A percentile compares a stretch with the other conserved stretches of the same genome.
Evolutionary conservation across 92 coral and sea anemone genomes (phyloP).

Genomic region (Paragorgia papillata): DNA sequence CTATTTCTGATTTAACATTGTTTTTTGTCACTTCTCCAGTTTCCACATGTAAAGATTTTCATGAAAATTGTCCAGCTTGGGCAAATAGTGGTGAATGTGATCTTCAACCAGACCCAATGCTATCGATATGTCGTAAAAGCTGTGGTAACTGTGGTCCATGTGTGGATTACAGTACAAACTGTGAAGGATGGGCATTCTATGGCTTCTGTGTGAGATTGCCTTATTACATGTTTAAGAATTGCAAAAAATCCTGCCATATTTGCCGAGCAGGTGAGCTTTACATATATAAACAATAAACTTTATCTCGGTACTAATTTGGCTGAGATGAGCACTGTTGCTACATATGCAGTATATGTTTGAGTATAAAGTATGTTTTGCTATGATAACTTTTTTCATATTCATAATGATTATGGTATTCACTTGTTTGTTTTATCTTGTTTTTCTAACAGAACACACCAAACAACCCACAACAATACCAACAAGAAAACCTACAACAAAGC

Average conservation of each 20-base stretch:
- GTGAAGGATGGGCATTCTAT: constrained; percentile 3
- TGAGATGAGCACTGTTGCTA: no score
- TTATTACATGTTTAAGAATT: constrained; percentile 1
- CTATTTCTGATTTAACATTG: no score
- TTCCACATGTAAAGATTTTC: constrained; percentile 58
- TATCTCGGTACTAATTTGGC: no score
- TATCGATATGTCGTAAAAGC: constrained; percentile 65
- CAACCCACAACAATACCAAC: constrained; percentile 5
- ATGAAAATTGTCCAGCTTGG: constrained; percentile 62
- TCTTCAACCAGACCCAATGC: constrained; percentile 75
- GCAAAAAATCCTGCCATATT: neutral
- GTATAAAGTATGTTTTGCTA: no score
- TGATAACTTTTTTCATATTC: no score
- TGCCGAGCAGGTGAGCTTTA: constrained; percentile 2
- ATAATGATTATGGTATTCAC: no score
- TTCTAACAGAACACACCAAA: constrained; percentile 4
- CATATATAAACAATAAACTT: no score
- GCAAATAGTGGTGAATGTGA: constrained; percentile 69
- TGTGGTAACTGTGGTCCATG: constrained; percentile 75
- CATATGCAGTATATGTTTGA: no score
- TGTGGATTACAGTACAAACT: constrained; percentile 15
- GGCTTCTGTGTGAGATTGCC: neutral
- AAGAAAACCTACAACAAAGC: constrained; percentile 6
- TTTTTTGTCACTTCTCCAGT: neutral
- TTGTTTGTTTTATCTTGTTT: no score